phyloP scores from a whole-genome alignment of 2,888 invertebrate genomes.

The Osedax frankpressi region DNA sequence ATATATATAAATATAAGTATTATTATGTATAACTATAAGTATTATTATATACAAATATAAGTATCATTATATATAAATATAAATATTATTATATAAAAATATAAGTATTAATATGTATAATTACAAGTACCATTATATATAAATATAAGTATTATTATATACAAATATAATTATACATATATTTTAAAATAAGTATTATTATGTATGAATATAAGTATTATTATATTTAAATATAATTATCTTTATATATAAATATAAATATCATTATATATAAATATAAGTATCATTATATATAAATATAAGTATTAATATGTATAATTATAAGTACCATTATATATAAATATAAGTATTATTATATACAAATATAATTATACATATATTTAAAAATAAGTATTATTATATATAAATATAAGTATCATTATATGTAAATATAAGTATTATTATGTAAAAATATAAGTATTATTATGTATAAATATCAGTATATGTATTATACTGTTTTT shows the following conservation, averaged over 20 bases:
- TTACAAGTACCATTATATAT: background rate
- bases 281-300: background rate
- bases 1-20: background rate
- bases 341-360: background rate
- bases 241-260: slow-evolving; percentile 10
- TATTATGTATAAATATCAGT: background rate
- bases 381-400: too few species aligned
- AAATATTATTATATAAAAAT: background rate
- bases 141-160: background rate
- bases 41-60: too few species aligned
- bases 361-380: too few species aligned
- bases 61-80: background rate
- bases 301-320: background rate
- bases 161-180: background rate
- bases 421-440: too few species aligned
- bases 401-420: too few species aligned
- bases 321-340: background rate
- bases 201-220: background rate
- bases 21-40: too few species aligned
- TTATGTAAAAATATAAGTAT: background rate
- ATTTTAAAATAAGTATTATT: background rate
- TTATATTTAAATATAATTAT: background rate
- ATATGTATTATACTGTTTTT: background rate
- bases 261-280: background rate
- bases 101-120: background rate